phyloP scores from a whole-genome alignment of 2,113 vertebrate species.

The Dolichotis patagonum region DNA sequence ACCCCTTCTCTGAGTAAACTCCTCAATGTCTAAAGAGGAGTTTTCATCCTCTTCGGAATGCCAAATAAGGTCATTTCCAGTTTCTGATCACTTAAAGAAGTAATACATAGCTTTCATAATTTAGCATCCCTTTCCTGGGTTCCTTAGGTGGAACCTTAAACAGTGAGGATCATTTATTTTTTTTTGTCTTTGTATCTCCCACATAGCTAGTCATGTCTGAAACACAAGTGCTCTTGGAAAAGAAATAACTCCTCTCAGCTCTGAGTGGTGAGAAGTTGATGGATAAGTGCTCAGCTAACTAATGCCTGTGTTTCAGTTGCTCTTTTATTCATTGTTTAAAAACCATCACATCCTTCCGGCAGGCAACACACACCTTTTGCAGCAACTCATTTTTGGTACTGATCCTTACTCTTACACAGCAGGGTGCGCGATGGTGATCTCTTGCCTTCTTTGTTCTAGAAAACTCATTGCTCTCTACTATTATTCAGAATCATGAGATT shows the following conservation, averaged over 20 bases:
- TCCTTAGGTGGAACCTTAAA: not conserved
- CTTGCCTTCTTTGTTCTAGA: not conserved
- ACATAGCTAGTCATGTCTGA: not conserved
- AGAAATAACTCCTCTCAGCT: not conserved
- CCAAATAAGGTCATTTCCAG: not conserved
- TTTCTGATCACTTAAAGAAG: not conserved
- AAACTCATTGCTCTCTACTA: not conserved
- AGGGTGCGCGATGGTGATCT: not conserved
- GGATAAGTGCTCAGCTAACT: not conserved
- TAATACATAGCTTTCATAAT: not conserved
- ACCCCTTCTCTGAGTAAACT: not conserved
- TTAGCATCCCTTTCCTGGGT: not conserved
- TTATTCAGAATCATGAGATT: not conserved
- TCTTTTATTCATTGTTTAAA: not conserved
- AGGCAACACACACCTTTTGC: not conserved
- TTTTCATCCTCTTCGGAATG: not conserved
- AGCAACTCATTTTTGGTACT: not conserved
- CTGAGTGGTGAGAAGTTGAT: not conserved
- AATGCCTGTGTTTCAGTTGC: not conserved
- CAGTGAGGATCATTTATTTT: not conserved
- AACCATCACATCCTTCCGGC: not conserved
- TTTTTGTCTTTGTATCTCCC: not conserved
- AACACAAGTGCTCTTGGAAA: conserved; percentile 5
- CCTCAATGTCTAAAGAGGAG: not conserved
- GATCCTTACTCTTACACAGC: not conserved